Evolutionary conservation across 2,888 invertebrate genomes (phyloP), one percentile per base, ranked within the genome.

Genomic region (Drosophila hamatofila): DNA sequence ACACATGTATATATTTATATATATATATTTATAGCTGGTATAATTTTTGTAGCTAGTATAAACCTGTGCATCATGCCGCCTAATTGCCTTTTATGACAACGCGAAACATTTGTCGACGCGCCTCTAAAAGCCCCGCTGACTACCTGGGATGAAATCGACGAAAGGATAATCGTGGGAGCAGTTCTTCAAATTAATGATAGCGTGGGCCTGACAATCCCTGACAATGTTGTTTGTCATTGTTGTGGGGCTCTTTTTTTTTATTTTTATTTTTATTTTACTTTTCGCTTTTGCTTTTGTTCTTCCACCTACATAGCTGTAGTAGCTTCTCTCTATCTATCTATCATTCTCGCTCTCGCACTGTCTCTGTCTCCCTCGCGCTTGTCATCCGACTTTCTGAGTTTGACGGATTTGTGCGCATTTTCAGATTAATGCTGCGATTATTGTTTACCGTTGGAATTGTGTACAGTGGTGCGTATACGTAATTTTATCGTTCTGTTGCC

Each of bases 321-420:
- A 30, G 16, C 30, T 42, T 16, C 5, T 14, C 35, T 14, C 57
- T 27, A 6, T 33, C 30, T 16, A 16, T 35, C 18, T 23, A 12
- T 12, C 8, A 7, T 11, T n/a, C 42, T n/a, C 56, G 8, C 23
- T 4, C 33, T 2, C 35, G n/a, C 11, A 18, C 35, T 16, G 14
- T 23, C 46, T 4, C 5, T 18, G 16, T 33, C 18, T 18, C 12
- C 1, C 37, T 21, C 25, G 16, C 18, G 41, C 18, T 35, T 56
- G 35, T 23, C 57, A 44, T 44, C n/a, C 51, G 41, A 59, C 61
- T 25, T 66, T 72, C 72, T 78, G 88, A 78, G 80, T 84, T 86
- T 86, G 88, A 86, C 89, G 86, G 86, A 86, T 86, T 86, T 87
- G 89, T 89, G 86, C 81, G 71, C 86, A 81, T 81, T 84, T 89